phyloP scores from a whole-genome alignment of 2,888 invertebrate species.

The Polylopha cassiicola region DNA sequence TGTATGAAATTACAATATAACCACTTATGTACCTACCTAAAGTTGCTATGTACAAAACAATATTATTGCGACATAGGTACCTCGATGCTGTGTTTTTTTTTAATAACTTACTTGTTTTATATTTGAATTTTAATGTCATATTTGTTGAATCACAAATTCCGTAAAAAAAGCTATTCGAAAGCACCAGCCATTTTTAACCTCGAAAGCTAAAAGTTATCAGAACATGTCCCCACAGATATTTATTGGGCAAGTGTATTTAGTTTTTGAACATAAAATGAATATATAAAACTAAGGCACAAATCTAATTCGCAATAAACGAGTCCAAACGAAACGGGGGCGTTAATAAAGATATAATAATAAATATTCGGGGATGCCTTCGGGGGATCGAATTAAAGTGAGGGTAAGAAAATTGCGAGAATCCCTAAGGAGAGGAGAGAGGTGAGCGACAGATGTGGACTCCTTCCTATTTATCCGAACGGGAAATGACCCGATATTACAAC shows the following conservation, averaged over 20 bases:
- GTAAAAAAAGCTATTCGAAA: too few species aligned
- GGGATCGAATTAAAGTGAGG: slow-evolving; percentile 73
- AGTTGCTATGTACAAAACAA: too few species aligned
- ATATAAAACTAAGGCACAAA: slow-evolving; percentile 56
- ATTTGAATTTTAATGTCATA: too few species aligned
- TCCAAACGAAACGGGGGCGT: slow-evolving; percentile 56
- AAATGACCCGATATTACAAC: slow-evolving; percentile 43
- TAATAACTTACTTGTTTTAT: too few species aligned
- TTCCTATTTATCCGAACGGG: slow-evolving; percentile 71
- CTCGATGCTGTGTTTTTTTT: too few species aligned
- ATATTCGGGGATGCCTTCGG: slow-evolving; percentile 69
- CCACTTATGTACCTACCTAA: too few species aligned
- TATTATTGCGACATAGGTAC: too few species aligned
- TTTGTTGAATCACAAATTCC: too few species aligned
- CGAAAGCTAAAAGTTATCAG: slow-evolving; percentile 11
- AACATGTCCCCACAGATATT: slow-evolving; percentile 37
- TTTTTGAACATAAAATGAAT: slow-evolving; percentile 49
- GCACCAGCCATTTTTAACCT: too few species aligned
- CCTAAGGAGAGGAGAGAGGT: slow-evolving; percentile 57
- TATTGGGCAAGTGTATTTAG: slow-evolving; percentile 55
- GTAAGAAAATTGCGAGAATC: slow-evolving; percentile 72
- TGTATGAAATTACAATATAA: too few species aligned
- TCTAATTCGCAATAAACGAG: slow-evolving; percentile 61
- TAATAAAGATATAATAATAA: slow-evolving; percentile 77
- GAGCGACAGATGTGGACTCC: slow-evolving; percentile 66